These are phyloP conservation scores for Erebia ligea DNA, from an alignment of 2,888 invertebrate species.

Conservation along the genomic window DNA sequence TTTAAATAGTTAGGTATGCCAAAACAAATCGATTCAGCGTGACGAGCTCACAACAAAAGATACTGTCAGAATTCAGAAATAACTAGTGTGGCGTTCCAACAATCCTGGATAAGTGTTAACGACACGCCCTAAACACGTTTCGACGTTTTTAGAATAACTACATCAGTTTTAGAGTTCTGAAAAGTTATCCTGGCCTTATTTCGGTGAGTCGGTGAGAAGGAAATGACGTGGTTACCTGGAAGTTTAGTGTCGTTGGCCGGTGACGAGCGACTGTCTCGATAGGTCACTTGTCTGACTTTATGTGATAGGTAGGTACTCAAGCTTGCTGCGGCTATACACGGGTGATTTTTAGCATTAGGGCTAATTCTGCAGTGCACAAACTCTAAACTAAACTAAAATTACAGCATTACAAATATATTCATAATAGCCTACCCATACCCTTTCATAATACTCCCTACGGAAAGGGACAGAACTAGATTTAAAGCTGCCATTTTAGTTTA, in stretches of 20 bases:
- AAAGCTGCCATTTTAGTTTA: too few species aligned
- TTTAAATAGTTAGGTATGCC: background rate
- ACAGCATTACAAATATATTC: too few species aligned
- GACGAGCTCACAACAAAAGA: slow-evolving; percentile 5
- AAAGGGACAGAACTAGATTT: too few species aligned
- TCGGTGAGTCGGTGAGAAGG: slow-evolving; percentile 1
- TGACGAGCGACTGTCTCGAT: slow-evolving; percentile 8
- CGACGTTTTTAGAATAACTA: slow-evolving; percentile 17
- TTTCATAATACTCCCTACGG: too few species aligned
- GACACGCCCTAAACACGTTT: slow-evolving; percentile 21
- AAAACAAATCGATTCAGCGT: background rate
- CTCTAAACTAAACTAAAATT: too few species aligned
- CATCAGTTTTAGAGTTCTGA: background rate
- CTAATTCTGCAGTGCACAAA: too few species aligned
- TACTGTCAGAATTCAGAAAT: slow-evolving; percentile 11
- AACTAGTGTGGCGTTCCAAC: slow-evolving; percentile 3
- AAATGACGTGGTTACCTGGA: slow-evolving; percentile 22
- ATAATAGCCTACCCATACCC: too few species aligned
- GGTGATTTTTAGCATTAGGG: too few species aligned
- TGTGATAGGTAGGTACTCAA: background rate
- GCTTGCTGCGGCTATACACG: background rate
- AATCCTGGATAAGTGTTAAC: slow-evolving; percentile 25
- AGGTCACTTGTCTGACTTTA: slow-evolving; percentile 17
- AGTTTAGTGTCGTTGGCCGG: slow-evolving; percentile 18
- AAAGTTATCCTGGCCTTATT: slow-evolving; percentile 17